These are phyloP conservation scores for Noctua pronuba DNA, from an alignment of 2,888 invertebrate species.

Conservation along the genomic window DNA sequence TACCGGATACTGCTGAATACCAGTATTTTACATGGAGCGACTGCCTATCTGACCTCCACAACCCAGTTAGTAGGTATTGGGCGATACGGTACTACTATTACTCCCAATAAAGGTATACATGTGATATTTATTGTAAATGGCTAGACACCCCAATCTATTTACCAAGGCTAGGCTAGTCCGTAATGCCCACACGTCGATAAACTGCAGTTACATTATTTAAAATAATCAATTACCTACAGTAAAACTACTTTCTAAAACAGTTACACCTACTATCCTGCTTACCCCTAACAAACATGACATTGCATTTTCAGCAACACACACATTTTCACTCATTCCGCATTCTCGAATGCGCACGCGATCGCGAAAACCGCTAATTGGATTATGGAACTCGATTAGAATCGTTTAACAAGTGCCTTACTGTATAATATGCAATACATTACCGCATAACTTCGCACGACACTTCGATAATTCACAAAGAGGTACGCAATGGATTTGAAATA, in stretches of 20 bases:
- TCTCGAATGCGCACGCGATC: conserved; percentile 66
- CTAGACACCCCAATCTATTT: neutral
- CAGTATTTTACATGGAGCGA: too few relatives aligned
- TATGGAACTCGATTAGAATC: conserved; percentile 65
- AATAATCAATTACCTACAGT: conserved; percentile 24
- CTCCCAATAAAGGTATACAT: neutral
- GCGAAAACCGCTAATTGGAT: conserved; percentile 63
- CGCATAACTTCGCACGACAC: conserved; percentile 26
- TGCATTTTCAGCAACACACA: conserved; percentile 60
- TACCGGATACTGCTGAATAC: too few relatives aligned
- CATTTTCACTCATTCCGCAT: conserved; percentile 71
- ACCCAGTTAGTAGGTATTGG: too few relatives aligned
- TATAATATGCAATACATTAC: conserved; percentile 61
- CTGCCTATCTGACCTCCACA: too few relatives aligned
- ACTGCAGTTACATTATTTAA: conserved; percentile 13
- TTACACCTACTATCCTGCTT: conserved; percentile 39
- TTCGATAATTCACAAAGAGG: conserved; percentile 14
- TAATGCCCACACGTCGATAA: neutral
- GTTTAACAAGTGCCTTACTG: conserved; percentile 33
- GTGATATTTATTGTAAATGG: neutral
- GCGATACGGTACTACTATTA: neutral
- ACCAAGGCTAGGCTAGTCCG: neutral
- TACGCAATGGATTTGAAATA: conserved; percentile 57
- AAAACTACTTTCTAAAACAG: conserved; percentile 56
- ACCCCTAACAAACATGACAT: conserved; percentile 60